These are phyloP conservation scores for Geophilus truncorum DNA, from an alignment of 2,888 invertebrate species.

Conservation along the genomic window DNA sequence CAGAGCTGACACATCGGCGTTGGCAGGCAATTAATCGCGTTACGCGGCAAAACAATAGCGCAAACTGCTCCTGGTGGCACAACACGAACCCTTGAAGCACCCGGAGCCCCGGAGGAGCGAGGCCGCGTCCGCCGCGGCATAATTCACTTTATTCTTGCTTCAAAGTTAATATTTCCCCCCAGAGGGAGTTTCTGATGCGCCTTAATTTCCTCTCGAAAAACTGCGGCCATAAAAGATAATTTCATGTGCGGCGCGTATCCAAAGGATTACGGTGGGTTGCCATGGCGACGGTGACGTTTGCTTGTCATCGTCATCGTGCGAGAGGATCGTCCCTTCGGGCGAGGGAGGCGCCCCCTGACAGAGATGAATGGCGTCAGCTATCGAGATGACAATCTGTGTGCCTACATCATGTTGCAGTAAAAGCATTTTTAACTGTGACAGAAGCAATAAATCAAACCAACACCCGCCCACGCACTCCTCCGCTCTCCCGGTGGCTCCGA, in stretches of 20 bases:
- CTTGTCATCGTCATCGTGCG: constrained; percentile 30
- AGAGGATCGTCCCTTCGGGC: constrained; percentile 16
- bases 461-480: too few relatives aligned
- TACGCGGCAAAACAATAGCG: constrained; percentile 3
- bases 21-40: background rate
- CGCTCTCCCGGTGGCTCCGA: background rate
- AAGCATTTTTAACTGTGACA: constrained; percentile 33
- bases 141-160: background rate
- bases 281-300: background rate
- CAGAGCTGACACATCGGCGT: background rate
- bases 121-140: background rate
- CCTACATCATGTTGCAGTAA: constrained; percentile 33
- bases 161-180: background rate
- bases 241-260: background rate
- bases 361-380: constrained; percentile 33
- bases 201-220: background rate
- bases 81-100: background rate
- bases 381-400: constrained; percentile 33
- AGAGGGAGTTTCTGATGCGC: constrained; percentile 10
- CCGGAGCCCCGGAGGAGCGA: background rate
- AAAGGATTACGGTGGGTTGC: constrained; percentile 1
- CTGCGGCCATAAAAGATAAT: background rate
- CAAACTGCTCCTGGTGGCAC: background rate
- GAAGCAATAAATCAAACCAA: constrained; percentile 32
- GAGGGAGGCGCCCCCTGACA: constrained; percentile 17